Percentiles rank a stretch among this genome's conserved stretches.
These are phyloP conservation scores for Helicolenus hilgendorfi DNA, from an alignment of 2,797 vertebrate genomes.

Conservation along the genomic window DNA sequence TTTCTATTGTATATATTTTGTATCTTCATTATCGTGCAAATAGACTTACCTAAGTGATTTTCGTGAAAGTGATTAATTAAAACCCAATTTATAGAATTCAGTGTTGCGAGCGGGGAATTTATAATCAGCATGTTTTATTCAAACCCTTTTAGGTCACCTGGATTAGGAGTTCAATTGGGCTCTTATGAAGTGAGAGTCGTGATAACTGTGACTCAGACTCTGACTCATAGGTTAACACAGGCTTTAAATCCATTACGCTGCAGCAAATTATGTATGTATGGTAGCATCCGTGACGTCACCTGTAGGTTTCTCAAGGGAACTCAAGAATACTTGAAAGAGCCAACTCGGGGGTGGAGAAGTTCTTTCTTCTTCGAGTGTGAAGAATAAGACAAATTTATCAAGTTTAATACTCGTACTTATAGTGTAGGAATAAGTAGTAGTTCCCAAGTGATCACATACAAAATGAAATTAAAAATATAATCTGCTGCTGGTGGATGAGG, in stretches of 20 bases:
- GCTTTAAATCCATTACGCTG: constrained; percentile 44
- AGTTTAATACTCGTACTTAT: background rate
- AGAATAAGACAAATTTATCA: background rate
- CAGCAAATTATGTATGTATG: background rate
- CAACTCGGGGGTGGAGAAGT: background rate
- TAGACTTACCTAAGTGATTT: background rate
- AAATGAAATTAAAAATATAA: background rate
- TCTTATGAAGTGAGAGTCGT: background rate
- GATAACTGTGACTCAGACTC: constrained; percentile 45
- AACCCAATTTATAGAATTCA: background rate
- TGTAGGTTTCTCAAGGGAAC: constrained; percentile 12
- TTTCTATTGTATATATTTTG: background rate
- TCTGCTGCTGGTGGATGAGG: background rate
- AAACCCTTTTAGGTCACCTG: background rate
- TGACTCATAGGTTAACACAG: constrained; percentile 47
- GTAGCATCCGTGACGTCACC: background rate
- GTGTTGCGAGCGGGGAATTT: background rate
- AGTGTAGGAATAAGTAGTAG: background rate
- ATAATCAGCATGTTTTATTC: constrained; percentile 5
- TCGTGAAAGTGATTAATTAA: background rate
- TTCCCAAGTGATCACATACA: background rate
- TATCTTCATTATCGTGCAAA: background rate
- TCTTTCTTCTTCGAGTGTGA: background rate
- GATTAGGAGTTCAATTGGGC: background rate
- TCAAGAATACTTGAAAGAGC: background rate